Base-by-base conservation (phyloP, 1,140 invertebrate species). In the Oryctes rhinoceros region DNA sequence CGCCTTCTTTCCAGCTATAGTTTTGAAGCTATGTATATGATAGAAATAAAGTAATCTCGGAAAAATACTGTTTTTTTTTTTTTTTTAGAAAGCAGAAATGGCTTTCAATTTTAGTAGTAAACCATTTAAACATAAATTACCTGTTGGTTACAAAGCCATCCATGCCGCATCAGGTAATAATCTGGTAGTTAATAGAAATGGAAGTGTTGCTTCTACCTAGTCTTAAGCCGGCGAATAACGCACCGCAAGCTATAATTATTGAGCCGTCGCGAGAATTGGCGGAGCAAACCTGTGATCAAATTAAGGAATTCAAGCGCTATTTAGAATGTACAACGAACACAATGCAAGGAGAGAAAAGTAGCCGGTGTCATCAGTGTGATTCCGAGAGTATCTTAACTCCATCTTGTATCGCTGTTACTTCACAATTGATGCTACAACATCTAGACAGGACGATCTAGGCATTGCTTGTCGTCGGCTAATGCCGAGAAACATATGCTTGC, bases 261-360 rank as follows among this genome's bases (percentile, higher is more conserved):
- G 97, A 98, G 91, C 98, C 99, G 20, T 99, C 97, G 4, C 91
- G 98, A 83, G 98, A 99, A 90, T 90, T 99, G 82, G 99, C 98
- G 20, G 97, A 99, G 87, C 98, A 98, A 89, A 99, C 98, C 0
- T 94, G 91, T 83, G 93, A 93, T 85, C 97, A 99, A 89, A 94
- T 99, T 76, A 91, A 94, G 82, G 95, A 96, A 88, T 99, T 99
- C 85, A 97, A 96, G 86, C 95, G 94, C 86, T 91, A 97, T 88
- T 83, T 99, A 15, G 92, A 93, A 71, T 92, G n/a, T n/a, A n/a
- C n/a, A n/a, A n/a, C n/a, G n/a, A n/a, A n/a, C n/a, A n/a, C n/a
- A n/a, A n/a, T n/a, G n/a, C n/a, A n/a, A n/a, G n/a, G n/a, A n/a
- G n/a, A n/a, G n/a, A n/a, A n/a, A n/a, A n/a, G n/a, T n/a, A n/a